Evolutionary conservation across 2,797 vertebrate genomes (phyloP).

Genomic region (Okamejei kenojei): DNA sequence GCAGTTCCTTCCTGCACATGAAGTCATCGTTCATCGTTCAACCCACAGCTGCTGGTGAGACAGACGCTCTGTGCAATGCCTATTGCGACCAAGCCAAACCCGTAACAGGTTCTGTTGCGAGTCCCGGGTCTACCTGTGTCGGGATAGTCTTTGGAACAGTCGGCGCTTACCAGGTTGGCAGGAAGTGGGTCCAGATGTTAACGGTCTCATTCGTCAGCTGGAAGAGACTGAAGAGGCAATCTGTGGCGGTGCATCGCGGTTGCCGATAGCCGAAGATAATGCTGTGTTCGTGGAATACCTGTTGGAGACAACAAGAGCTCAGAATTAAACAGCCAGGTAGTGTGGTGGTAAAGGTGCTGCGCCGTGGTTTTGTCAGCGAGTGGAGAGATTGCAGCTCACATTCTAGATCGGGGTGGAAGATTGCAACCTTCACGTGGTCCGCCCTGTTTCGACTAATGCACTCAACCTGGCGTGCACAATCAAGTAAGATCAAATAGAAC

Average conservation of each 20-base stretch:
- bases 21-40: not conserved
- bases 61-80: not conserved
- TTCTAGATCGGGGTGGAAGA: no score
- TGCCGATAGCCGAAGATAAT: constrained; percentile 88
- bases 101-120: not conserved
- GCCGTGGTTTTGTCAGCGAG: not conserved
- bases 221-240: constrained; percentile 84
- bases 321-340: not conserved
- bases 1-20: no score
- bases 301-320: not conserved
- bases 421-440: no score
- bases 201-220: constrained; percentile 91
- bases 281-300: constrained; percentile 84
- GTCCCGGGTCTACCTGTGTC: not conserved
- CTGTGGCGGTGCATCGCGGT: constrained; percentile 72
- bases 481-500: no score
- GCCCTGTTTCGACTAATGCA: no score
- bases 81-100: not conserved
- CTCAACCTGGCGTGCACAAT: no score
- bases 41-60: not conserved
- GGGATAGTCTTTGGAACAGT: not conserved
- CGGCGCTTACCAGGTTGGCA: constrained; percentile 74
- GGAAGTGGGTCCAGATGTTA: constrained; percentile 92
- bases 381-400: not conserved
- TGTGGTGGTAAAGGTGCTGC: not conserved